phyloP scores from a whole-genome alignment of 2,113 vertebrate genomes.

The Emydocephalus ijimae region DNA sequence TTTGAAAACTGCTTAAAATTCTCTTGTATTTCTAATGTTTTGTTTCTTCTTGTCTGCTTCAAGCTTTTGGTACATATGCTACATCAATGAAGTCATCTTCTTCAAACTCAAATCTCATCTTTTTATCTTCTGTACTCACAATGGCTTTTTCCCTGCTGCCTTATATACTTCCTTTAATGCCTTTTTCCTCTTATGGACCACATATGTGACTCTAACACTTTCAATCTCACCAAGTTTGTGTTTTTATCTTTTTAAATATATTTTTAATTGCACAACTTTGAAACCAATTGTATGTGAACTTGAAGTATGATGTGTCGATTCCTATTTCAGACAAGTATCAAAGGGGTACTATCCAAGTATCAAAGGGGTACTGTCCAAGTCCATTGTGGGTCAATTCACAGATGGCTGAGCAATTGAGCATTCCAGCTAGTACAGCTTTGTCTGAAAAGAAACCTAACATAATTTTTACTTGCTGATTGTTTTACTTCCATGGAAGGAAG shows the following conservation, averaged over 20 bases:
- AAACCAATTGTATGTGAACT: not conserved
- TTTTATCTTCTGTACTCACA: not conserved
- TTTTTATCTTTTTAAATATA: not conserved
- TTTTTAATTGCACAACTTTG: not conserved
- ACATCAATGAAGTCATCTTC: not conserved
- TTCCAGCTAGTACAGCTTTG: not conserved
- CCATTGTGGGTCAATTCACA: not conserved
- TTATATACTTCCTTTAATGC: not conserved
- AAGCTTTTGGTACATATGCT: not conserved
- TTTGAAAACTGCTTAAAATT: not conserved
- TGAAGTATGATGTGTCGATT: not conserved
- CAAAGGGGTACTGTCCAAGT: not conserved
- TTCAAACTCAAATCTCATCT: not conserved
- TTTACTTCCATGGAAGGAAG: not conserved
- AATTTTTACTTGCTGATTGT: conserved; percentile 15
- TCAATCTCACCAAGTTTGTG: not conserved
- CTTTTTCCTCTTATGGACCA: not conserved
- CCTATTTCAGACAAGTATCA: not conserved
- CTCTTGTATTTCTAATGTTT: not conserved
- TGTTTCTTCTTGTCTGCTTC: not conserved
- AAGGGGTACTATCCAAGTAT: not conserved
- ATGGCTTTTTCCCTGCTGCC: not conserved
- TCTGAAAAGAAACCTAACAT: conserved; percentile 1
- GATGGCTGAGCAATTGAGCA: conserved; percentile 19
- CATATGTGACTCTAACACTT: not conserved